These are phyloP conservation scores for Microtus obscurus DNA, from an alignment of 2,797 vertebrate genomes.

Conservation along the genomic window DNA sequence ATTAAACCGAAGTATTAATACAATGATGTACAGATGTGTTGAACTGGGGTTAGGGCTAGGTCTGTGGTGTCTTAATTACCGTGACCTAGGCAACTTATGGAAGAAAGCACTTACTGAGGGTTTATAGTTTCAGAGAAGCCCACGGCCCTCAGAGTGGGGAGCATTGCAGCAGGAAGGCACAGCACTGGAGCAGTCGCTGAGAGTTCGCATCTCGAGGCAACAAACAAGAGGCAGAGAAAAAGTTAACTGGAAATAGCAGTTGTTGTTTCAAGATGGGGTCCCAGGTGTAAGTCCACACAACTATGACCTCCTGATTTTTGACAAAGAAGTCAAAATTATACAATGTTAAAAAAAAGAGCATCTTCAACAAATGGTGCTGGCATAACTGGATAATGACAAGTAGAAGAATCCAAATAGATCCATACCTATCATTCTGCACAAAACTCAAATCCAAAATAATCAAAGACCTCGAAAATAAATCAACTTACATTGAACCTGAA, in stretches of 20 bases:
- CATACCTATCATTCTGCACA: background rate
- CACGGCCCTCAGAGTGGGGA: background rate
- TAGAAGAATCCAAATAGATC: background rate
- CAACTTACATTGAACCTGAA: background rate
- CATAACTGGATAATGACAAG: background rate
- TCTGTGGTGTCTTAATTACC: too few species aligned
- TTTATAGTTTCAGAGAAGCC: background rate
- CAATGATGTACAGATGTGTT: background rate
- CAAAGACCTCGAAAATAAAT: background rate
- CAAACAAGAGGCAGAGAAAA: background rate
- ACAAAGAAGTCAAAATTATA: background rate
- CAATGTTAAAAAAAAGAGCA: background rate
- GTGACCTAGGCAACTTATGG: background rate
- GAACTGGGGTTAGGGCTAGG: background rate
- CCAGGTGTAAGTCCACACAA: background rate
- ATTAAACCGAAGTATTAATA: slow-evolving; percentile 31
- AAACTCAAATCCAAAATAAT: background rate
- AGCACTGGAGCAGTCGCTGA: background rate
- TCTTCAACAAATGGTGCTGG: background rate
- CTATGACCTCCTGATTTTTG: background rate
- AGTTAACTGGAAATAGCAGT: background rate
- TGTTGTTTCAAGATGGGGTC: background rate
- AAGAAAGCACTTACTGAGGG: background rate
- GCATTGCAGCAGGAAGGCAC: background rate
- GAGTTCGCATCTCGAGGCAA: background rate